phyloP scores from a whole-genome alignment of 2,797 vertebrate species.

The Allobates femoralis region DNA sequence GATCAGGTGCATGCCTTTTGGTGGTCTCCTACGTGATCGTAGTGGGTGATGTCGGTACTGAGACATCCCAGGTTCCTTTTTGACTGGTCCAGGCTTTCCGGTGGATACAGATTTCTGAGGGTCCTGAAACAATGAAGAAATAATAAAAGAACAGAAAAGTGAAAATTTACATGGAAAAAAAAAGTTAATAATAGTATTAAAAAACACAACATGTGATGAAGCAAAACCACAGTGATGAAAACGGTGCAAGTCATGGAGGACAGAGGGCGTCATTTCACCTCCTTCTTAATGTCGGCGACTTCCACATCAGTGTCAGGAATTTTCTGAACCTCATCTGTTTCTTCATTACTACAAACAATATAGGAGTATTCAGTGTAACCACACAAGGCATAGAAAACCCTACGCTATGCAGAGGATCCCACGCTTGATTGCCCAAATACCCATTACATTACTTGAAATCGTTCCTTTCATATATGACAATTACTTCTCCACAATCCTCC shows the following conservation, averaged over 20 bases:
- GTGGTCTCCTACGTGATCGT: slow-evolving; percentile 85
- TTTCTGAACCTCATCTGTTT: slow-evolving; percentile 26
- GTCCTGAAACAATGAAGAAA: slow-evolving; percentile 61
- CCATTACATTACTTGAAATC: background rate
- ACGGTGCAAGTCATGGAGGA: background rate
- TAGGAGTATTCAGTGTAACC: background rate
- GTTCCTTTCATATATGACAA: background rate
- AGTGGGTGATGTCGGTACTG: slow-evolving; percentile 91
- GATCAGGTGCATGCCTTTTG: slow-evolving; percentile 91
- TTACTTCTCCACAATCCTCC: background rate
- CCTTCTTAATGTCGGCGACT: slow-evolving; percentile 30
- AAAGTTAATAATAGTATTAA: background rate
- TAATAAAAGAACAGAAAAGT: background rate
- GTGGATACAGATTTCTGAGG: slow-evolving; percentile 64
- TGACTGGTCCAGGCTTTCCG: slow-evolving; percentile 76
- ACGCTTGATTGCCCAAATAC: background rate
- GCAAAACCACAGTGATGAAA: background rate
- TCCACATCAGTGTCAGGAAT: slow-evolving; percentile 33
- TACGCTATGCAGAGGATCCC: no score
- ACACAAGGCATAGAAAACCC: no score
- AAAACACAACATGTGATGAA: background rate
- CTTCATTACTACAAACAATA: slow-evolving; percentile 34
- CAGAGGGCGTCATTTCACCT: slow-evolving; percentile 31
- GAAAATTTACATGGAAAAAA: background rate
- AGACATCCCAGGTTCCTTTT: slow-evolving; percentile 83